A percentile compares a stretch with the other conserved stretches of the same genome.
Conservation (phyloP, 2,113 vertebrate genomes). For the Sterrhoptilus dennistouni region DNA sequence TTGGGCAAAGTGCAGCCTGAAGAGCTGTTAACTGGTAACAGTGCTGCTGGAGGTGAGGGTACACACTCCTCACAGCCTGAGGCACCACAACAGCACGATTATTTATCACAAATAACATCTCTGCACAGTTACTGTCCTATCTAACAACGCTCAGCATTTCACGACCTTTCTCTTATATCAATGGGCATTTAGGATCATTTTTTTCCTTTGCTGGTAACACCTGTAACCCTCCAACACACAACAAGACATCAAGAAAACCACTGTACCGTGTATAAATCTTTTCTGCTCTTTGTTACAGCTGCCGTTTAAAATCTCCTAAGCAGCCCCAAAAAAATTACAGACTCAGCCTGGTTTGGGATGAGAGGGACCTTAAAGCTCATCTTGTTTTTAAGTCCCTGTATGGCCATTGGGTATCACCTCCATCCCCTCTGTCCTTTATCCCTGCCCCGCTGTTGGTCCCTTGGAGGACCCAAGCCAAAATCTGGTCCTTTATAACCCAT, state of each 20-base stretch:
- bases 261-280: accelerated
- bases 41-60: not conserved
- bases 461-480: not conserved
- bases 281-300: not conserved
- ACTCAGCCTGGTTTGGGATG: not conserved
- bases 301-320: not conserved
- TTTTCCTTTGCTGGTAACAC: not conserved
- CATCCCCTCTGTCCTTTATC: not conserved
- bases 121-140: not conserved
- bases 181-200: not conserved
- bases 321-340: accelerated
- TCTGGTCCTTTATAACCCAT: not conserved
- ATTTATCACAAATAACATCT: not conserved
- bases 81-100: not conserved
- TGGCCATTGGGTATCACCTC: too few species aligned
- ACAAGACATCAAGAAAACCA: not conserved
- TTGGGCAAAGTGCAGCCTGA: not conserved
- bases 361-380: not conserved
- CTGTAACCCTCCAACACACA: accelerated
- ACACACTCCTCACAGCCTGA: not conserved
- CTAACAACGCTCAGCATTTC: not conserved
- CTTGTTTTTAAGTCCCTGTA: not conserved
- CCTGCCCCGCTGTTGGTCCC: accelerated
- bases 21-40: not conserved
- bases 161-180: not conserved